phyloP scores from a whole-genome alignment of 2,113 vertebrate species.

The Narcine bancroftii region DNA sequence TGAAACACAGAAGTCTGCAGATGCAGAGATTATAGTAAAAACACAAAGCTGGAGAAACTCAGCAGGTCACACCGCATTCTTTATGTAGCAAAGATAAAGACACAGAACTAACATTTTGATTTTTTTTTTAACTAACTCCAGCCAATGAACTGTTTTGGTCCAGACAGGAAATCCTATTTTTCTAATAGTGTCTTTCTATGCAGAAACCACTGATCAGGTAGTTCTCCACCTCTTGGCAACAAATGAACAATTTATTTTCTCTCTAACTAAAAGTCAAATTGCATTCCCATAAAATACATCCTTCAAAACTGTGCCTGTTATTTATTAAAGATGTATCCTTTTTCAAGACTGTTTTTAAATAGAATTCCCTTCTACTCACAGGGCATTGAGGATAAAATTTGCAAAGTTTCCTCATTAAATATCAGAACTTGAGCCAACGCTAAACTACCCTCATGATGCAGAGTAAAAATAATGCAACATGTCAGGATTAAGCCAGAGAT shows the following conservation, averaged over 20 bases:
- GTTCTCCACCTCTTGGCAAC: not conserved
- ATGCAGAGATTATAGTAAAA: too few species aligned
- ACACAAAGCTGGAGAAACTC: too few species aligned
- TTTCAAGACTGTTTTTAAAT: constrained; percentile 4
- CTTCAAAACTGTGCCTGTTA: not conserved
- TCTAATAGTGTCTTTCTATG: not conserved
- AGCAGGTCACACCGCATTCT: too few species aligned
- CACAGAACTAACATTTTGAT: too few species aligned
- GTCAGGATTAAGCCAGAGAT: too few species aligned
- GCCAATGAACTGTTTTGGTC: not conserved
- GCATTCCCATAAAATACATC: not conserved
- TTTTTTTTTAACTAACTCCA: too few species aligned
- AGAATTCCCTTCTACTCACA: not conserved
- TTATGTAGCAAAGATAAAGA: too few species aligned
- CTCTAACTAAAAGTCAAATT: not conserved
- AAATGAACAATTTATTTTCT: not conserved
- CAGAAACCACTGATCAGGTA: not conserved
- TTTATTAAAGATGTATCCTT: constrained; percentile 17
- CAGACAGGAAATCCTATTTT: not conserved
- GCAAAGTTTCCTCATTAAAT: not conserved
- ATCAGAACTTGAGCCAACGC: not conserved
- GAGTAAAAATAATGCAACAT: too few species aligned
- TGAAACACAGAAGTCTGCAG: too few species aligned
- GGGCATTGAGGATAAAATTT: not conserved
- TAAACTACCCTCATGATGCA: too few species aligned